Conservation (phyloP, 2,113 vertebrate genomes). For the Eptesicus fuscus region DNA sequence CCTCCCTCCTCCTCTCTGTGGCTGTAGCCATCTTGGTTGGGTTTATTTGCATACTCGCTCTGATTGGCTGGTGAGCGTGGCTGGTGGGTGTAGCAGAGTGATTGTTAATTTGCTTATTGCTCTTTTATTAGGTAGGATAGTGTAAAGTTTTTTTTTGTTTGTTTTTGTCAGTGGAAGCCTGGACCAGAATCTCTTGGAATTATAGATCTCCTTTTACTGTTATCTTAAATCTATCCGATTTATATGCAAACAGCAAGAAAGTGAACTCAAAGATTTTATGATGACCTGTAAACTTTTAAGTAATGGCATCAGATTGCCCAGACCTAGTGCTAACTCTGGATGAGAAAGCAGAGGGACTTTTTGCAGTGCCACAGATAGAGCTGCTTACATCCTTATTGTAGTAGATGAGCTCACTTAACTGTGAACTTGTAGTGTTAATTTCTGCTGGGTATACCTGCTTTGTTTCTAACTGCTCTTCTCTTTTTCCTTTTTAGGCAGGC, state of each 20-base stretch:
- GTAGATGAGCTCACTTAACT: background rate
- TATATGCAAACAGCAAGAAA: slow-evolving; percentile 28
- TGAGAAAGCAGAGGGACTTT: background rate
- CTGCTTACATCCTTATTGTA: background rate
- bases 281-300: background rate
- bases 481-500: slow-evolving; percentile 90
- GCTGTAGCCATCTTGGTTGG: too few species aligned
- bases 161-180: background rate
- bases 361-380: background rate
- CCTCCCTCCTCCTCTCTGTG: too few species aligned
- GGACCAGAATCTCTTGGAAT: background rate
- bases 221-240: background rate
- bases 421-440: background rate
- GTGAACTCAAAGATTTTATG: background rate
- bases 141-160: background rate
- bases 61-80: too few species aligned
- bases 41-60: too few species aligned
- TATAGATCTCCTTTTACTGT: background rate
- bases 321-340: background rate
- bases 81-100: too few species aligned
- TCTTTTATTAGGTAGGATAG: too few species aligned
- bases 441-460: slow-evolving; percentile 1
- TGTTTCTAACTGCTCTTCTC: slow-evolving; percentile 65
- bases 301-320: background rate
- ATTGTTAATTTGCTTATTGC: too few species aligned